A percentile compares a stretch with the other conserved stretches of the same genome.
Evolutionary conservation across 2,888 invertebrate species (phyloP).

Genomic region (Ashinkailepas kermadecensis): DNA sequence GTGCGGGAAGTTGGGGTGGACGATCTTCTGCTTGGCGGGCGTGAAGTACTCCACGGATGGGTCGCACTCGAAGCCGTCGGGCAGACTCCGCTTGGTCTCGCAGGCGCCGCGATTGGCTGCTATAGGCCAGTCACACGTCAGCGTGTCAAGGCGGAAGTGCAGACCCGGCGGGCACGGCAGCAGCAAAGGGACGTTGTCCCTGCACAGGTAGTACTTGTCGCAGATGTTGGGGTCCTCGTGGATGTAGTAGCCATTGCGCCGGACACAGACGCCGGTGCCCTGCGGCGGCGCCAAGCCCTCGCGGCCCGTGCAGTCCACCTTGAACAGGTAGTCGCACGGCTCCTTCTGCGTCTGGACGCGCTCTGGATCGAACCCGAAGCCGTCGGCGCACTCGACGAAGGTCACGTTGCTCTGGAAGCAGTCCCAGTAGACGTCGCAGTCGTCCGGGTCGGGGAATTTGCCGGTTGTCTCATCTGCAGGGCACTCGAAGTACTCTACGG

Average conservation of each 20-base stretch:
- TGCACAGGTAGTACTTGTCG: slow-evolving; percentile 81
- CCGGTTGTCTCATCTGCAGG: slow-evolving; percentile 60
- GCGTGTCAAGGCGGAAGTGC: slow-evolving; percentile 80
- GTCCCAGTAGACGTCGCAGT: slow-evolving; percentile 80
- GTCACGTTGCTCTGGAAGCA: slow-evolving; percentile 64
- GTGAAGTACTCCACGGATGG: slow-evolving; percentile 61
- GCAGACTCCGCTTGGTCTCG: slow-evolving; percentile 33
- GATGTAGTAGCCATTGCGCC: slow-evolving; percentile 82
- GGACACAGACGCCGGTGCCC: slow-evolving; percentile 52
- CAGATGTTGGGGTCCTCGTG: slow-evolving; percentile 77
- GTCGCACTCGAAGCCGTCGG: slow-evolving; percentile 65
- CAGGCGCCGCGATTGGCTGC: slow-evolving; percentile 68
- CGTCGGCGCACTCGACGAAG: slow-evolving; percentile 76
- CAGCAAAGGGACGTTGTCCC: slow-evolving; percentile 53
- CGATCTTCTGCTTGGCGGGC: slow-evolving; percentile 59
- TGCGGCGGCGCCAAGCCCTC: background rate
- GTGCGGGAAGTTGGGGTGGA: slow-evolving; percentile 78
- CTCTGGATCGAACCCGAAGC: slow-evolving; percentile 67
- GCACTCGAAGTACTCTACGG: slow-evolving; percentile 55
- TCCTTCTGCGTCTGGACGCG: slow-evolving; percentile 55
- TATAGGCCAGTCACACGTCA: slow-evolving; percentile 85
- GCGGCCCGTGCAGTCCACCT: slow-evolving; percentile 60
- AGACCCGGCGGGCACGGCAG: slow-evolving; percentile 74
- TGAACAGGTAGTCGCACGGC: slow-evolving; percentile 88
- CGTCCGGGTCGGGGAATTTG: slow-evolving; percentile 66